phyloP scores from a whole-genome alignment of 2,888 invertebrate species.

The Eupithecia subfuscata region DNA sequence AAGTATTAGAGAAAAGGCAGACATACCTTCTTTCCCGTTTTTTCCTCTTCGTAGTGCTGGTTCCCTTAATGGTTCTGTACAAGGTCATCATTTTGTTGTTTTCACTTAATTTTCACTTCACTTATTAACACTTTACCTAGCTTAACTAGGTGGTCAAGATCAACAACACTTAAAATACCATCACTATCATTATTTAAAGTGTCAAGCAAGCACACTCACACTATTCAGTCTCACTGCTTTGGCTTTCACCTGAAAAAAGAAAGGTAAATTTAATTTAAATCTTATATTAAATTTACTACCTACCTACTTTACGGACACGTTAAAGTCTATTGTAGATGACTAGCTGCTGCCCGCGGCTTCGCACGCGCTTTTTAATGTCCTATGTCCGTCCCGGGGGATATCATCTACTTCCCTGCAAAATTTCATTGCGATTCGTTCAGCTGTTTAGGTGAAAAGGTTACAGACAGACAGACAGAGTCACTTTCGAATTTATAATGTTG shows the following conservation, averaged over 20 bases:
- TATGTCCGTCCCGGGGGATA: too few relatives aligned
- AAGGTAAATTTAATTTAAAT: not conserved
- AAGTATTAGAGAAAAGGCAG: not conserved
- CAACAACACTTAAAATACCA: slow-evolving; percentile 30
- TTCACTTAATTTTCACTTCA: slow-evolving; percentile 51
- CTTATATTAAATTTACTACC: not conserved
- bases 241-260: slow-evolving; percentile 37
- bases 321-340: too few relatives aligned
- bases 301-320: too few relatives aligned
- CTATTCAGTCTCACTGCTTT: slow-evolving; percentile 27
- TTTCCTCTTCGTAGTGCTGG: slow-evolving; percentile 79
- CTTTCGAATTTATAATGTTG: too few relatives aligned
- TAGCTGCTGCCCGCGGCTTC: too few relatives aligned
- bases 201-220: slow-evolving; percentile 16
- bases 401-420: too few relatives aligned
- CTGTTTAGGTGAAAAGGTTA: too few relatives aligned
- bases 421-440: too few relatives aligned
- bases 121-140: slow-evolving; percentile 43
- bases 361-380: too few relatives aligned
- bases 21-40: slow-evolving; percentile 79
- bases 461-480: too few relatives aligned
- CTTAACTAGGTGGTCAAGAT: slow-evolving; percentile 19
- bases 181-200: slow-evolving; percentile 25
- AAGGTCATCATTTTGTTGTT: slow-evolving; percentile 82
- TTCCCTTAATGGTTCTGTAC: slow-evolving; percentile 83